Percentiles rank a stretch among this genome's conserved stretches.
These are phyloP conservation scores for Bradynema listronoti DNA, from an alignment of 1,140 invertebrate species.

Conservation along the genomic window DNA sequence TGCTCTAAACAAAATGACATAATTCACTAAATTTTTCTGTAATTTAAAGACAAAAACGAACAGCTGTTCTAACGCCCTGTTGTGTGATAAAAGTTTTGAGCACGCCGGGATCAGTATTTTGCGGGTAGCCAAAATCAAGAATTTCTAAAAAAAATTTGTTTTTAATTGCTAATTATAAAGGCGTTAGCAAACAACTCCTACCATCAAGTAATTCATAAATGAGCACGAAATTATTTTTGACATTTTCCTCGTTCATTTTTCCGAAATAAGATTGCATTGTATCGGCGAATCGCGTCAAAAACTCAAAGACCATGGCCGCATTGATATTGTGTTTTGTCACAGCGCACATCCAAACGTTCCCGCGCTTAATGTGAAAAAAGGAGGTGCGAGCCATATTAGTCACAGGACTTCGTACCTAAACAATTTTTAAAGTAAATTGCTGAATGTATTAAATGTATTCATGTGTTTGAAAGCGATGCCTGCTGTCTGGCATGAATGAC, in stretches of 20 bases:
- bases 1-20: slow-evolving; percentile 67
- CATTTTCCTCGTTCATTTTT: slow-evolving; percentile 98
- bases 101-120: slow-evolving; percentile 98
- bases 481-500: slow-evolving; percentile 98
- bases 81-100: slow-evolving; percentile 99
- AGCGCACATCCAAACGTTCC: slow-evolving; percentile 97
- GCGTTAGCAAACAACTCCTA: slow-evolving; percentile 58
- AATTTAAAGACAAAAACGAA: slow-evolving; percentile 28
- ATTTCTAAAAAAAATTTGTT: slow-evolving; percentile 71
- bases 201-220: slow-evolving; percentile 97
- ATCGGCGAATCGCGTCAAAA: slow-evolving; percentile 95
- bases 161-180: not conserved
- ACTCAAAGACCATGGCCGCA: slow-evolving; percentile 99
- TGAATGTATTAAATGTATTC: not conserved
- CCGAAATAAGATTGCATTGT: slow-evolving; percentile 99
- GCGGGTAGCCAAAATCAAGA: slow-evolving; percentile 97
- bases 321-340: slow-evolving; percentile 99
- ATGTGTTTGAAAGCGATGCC: slow-evolving; percentile 34
- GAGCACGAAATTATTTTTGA: slow-evolving; percentile 99
- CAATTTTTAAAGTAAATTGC: not conserved
- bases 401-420: slow-evolving; percentile 81
- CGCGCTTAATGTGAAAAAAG: slow-evolving; percentile 96
- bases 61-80: slow-evolving; percentile 87
- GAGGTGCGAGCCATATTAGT: slow-evolving; percentile 98
- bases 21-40: slow-evolving; percentile 7